Base-by-base conservation (phyloP, 2,113 vertebrate genomes). In the Paracyprichromis sp. region DNA sequence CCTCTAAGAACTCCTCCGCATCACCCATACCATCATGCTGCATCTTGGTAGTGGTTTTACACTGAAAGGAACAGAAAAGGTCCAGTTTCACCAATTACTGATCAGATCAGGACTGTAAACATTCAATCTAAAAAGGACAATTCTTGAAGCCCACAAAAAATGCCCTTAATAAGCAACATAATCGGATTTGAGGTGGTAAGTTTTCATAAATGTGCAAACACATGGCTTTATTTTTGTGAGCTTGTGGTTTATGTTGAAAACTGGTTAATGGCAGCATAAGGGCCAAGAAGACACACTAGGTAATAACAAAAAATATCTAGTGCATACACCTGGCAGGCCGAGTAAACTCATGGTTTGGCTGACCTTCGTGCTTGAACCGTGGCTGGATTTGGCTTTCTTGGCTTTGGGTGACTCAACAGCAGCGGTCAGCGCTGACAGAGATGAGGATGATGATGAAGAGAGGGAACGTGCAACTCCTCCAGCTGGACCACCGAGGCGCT, bases 361-460 rank as follows among this genome's bases (percentile, higher is more conserved):
- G 82, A 97, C 97, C 95, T 96, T 96, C 38, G 69, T 80, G 73
- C 17, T 71, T 2, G 84, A 84, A 34, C 96, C 92, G 86, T 93
- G 93, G 87, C 96, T 97, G 36, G 97, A 96, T 96, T 98, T 98
- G 21, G 95, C 96, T 92, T 99, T 99, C 94, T 99, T 99, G 86
- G 99, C 98, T 96, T 97, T 96, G 45, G 99, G 98, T 19, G 98
- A 98, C 45, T 98, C 97, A 47, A 94, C 96, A 13, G 90, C 94
- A 94, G 84, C 6, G 1, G 80, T 93, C 91, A 85, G 6, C 13
- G 56, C 66, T 13, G 87, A 53, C 31, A 87, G 47, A 50, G 90
- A 89, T 6, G 92, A 87, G 3, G 92, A 94, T 94, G 88, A 93
- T 71, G 92, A 90, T 38, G 93, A 95, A 80, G 96, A 90, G 13